Evolutionary conservation across 2,797 vertebrate genomes (phyloP).

Genomic region (Cossypha caffra): DNA sequence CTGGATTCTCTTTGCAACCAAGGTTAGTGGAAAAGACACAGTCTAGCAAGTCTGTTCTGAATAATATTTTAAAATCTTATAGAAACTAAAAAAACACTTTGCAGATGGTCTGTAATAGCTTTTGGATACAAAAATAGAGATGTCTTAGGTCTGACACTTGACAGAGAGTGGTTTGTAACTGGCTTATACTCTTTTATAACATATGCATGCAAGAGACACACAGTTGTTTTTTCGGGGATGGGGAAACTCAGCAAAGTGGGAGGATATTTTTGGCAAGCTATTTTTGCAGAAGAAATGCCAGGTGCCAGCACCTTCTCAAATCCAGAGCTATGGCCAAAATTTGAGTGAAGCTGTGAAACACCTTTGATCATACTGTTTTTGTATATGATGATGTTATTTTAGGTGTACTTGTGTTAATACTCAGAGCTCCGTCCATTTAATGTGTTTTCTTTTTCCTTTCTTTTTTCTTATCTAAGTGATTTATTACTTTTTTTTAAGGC

Average conservation of each 20-base stretch:
- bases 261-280: neutral
- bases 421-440: neutral
- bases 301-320: neutral
- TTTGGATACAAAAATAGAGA: neutral
- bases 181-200: neutral
- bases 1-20: neutral
- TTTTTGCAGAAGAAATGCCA: neutral
- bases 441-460: neutral
- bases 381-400: neutral
- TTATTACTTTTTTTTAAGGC: neutral
- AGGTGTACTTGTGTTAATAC: neutral
- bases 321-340: neutral
- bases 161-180: neutral
- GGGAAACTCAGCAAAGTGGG: neutral
- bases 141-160: neutral
- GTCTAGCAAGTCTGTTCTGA: neutral
- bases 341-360: neutral
- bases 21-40: neutral
- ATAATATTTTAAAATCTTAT: neutral
- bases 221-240: neutral
- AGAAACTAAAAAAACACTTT: neutral
- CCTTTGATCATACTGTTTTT: neutral
- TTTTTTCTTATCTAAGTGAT: neutral
- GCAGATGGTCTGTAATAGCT: neutral
- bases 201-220: neutral